Percentiles rank a stretch among this genome's conserved stretches.
These are phyloP conservation scores for Drosophila quinaria DNA, from an alignment of 2,888 invertebrate species.

Conservation along the genomic window DNA sequence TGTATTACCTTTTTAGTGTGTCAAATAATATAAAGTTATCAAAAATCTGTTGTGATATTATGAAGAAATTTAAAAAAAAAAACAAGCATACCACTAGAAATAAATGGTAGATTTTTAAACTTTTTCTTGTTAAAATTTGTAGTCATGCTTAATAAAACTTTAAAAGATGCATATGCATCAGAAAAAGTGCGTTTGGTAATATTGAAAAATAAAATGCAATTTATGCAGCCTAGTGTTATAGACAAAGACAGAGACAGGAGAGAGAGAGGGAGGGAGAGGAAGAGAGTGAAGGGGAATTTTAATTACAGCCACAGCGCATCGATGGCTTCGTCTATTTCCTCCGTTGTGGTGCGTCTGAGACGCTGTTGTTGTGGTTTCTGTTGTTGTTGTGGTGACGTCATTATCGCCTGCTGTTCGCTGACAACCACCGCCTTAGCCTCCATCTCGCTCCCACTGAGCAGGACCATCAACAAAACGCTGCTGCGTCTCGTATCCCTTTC, in stretches of 20 bases:
- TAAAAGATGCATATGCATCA: slow-evolving; percentile 3
- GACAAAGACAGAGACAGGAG: background rate
- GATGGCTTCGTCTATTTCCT: slow-evolving; percentile 71
- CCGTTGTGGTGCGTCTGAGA: slow-evolving; percentile 36
- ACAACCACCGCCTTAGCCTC: slow-evolving; percentile 74
- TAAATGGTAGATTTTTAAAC: no score
- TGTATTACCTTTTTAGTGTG: no score
- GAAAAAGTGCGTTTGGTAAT: background rate
- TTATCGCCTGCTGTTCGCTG: slow-evolving; percentile 58
- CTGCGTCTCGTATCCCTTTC: slow-evolving; percentile 47
- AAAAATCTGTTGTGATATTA: no score
- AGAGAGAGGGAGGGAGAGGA: background rate
- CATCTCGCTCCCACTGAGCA: slow-evolving; percentile 68
- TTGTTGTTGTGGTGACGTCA: slow-evolving; percentile 27
- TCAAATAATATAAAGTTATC: no score
- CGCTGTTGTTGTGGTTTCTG: slow-evolving; percentile 19
- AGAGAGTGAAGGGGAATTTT: background rate
- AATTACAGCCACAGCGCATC: slow-evolving; percentile 70
- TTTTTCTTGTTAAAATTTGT: no score
- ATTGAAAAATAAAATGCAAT: slow-evolving; percentile 6
- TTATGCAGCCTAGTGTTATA: background rate
- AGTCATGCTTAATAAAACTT: background rate
- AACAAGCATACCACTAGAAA: no score
- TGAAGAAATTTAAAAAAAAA: no score
- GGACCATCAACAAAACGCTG: slow-evolving; percentile 68